Evolutionary conservation across 2,888 invertebrate species (phyloP).

Genomic region (Phyllotreta striolata): DNA sequence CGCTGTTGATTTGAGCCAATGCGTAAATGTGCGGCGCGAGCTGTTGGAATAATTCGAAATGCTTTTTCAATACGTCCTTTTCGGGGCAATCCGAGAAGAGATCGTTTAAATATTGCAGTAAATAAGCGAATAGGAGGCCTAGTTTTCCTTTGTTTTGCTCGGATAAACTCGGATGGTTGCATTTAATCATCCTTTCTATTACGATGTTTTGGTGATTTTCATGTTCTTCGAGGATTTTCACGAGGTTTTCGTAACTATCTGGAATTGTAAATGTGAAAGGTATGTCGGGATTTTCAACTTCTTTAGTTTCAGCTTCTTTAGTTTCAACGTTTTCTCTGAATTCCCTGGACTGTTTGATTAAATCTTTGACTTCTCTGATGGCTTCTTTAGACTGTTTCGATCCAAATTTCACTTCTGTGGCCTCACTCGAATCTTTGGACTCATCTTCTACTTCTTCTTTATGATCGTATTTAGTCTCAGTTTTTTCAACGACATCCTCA

Average conservation of each 20-base stretch:
- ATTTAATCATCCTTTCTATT: conserved; percentile 84
- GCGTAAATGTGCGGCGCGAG: conserved; percentile 68
- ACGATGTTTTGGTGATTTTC: conserved; percentile 73
- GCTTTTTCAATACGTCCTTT: conserved; percentile 60
- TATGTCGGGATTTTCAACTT: conserved; percentile 65
- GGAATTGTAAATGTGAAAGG: conserved; percentile 70
- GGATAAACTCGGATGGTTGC: conserved; percentile 83
- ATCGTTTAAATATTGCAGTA: conserved; percentile 82
- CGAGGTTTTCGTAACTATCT: conserved; percentile 69
- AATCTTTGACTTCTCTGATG: too few relatives aligned
- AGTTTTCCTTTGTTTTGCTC: conserved; percentile 81
- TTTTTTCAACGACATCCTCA: neutral
- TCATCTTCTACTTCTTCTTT: conserved; percentile 52
- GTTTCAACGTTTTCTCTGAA: conserved; percentile 55
- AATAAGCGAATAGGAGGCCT: conserved; percentile 74
- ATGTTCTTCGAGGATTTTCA: conserved; percentile 64
- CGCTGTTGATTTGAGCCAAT: conserved; percentile 75
- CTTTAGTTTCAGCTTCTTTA: too few relatives aligned
- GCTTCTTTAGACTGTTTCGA: too few relatives aligned
- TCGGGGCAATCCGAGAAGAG: conserved; percentile 61
- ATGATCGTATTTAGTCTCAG: neutral
- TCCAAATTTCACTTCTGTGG: too few relatives aligned
- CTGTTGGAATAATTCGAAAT: conserved; percentile 69
- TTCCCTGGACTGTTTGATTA: too few relatives aligned
- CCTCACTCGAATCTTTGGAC: too few relatives aligned